These are phyloP conservation scores for Homalodisca vitripennis DNA, from an alignment of 1,140 invertebrate species.

Conservation along the genomic window DNA sequence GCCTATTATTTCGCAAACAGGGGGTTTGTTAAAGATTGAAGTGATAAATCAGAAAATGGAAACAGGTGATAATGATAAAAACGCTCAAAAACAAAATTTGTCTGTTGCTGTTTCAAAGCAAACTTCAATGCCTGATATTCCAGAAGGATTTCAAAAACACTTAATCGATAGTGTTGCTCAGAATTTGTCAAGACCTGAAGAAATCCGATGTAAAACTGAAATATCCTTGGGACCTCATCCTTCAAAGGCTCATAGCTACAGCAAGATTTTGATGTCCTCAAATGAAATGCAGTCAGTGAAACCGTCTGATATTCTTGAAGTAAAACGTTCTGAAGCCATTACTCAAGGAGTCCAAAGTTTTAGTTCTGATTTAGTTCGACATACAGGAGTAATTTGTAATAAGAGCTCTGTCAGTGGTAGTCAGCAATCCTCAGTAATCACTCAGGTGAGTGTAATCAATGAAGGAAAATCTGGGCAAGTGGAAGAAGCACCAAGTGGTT, in stretches of 20 bases:
- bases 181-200: not conserved
- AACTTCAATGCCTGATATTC: not conserved
- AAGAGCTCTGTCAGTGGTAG: not conserved
- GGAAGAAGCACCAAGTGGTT: constrained; percentile 28
- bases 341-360: not conserved
- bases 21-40: constrained; percentile 33
- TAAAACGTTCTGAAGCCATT: not conserved
- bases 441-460: constrained; percentile 17
- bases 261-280: constrained; percentile 5
- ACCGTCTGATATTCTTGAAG: not conserved
- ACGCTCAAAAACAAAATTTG: not conserved
- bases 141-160: constrained; percentile 10
- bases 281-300: constrained; percentile 7
- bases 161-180: not conserved
- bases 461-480: constrained; percentile 9
- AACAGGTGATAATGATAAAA: not conserved
- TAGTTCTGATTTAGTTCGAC: not conserved
- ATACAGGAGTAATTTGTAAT: constrained; percentile 18
- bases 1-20: constrained; percentile 31
- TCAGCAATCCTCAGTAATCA: not conserved
- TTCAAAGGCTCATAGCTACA: constrained; percentile 11
- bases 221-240: constrained; percentile 1
- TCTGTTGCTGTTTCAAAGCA: not conserved
- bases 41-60: constrained; percentile 22
- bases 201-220: constrained; percentile 6